phyloP scores from a whole-genome alignment of 2,888 invertebrate species.

The Entomobrya proxima region DNA sequence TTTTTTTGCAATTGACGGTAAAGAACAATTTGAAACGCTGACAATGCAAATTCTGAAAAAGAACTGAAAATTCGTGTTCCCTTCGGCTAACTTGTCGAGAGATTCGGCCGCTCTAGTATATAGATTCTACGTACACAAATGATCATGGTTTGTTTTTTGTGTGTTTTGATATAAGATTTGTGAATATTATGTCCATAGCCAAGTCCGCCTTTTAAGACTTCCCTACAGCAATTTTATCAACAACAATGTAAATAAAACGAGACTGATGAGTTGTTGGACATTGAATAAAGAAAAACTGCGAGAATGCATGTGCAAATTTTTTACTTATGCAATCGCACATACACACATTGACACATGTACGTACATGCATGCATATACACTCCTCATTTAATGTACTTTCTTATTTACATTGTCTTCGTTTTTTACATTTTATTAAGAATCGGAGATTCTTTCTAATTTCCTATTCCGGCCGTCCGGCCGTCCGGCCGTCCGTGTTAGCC shows the following conservation, averaged over 20 bases:
- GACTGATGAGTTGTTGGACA: neutral
- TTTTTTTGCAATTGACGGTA: constrained; percentile 17
- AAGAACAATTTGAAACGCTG: constrained; percentile 30
- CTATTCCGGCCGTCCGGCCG: no score
- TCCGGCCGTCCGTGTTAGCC: no score
- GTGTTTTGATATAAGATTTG: neutral
- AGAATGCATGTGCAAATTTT: neutral
- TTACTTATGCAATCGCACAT: neutral
- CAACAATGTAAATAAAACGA: neutral
- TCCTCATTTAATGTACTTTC: neutral
- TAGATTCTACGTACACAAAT: neutral
- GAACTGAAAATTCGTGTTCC: neutral
- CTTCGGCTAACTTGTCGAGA: neutral
- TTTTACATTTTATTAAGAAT: no score
- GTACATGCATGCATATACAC: neutral
- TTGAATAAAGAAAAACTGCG: neutral
- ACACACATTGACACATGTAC: neutral
- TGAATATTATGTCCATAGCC: neutral
- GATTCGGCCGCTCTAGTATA: neutral
- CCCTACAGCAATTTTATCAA: neutral
- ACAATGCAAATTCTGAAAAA: constrained; percentile 9
- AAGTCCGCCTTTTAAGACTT: neutral
- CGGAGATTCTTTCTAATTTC: no score
- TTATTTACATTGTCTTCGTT: neutral
- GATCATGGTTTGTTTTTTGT: neutral